phyloP scores from a whole-genome alignment of 92 coral and sea anemone species.

The Bergia sp. region DNA sequence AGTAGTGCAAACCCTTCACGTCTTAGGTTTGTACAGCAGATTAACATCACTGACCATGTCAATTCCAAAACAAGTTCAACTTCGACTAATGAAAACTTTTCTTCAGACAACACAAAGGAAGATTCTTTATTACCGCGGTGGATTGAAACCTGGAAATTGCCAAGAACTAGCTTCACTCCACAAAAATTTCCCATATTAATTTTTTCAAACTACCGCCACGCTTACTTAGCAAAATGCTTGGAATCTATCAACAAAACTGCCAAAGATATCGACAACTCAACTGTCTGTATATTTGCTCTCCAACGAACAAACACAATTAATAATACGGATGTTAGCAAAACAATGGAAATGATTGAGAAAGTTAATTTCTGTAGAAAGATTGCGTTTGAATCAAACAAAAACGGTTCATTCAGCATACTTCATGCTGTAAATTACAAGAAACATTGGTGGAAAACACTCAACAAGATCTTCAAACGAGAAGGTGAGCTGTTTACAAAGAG shows the following conservation, averaged over 20 bases:
- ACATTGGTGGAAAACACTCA: conserved; percentile 9
- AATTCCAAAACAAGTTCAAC: background rate
- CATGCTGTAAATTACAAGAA: conserved; percentile 16
- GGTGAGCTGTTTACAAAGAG: background rate
- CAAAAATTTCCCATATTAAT: conserved; percentile 17
- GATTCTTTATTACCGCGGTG: background rate
- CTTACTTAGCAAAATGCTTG: conserved; percentile 38
- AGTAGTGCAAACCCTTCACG: background rate
- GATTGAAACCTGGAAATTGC: background rate
- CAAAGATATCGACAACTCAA: conserved; percentile 43
- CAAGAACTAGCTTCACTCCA: background rate
- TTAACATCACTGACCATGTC: background rate
- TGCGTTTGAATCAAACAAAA: conserved; percentile 27
- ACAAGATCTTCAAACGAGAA: background rate
- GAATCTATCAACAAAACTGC: conserved; percentile 44
- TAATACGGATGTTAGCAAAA: conserved; percentile 10
- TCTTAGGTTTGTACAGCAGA: background rate
- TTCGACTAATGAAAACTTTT: background rate
- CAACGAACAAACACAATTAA: background rate
- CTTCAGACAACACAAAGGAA: background rate
- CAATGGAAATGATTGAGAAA: conserved; percentile 14
- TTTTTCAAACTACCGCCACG: conserved; percentile 48
- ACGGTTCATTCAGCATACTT: background rate
- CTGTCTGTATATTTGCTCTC: conserved; percentile 52
- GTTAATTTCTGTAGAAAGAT: conserved; percentile 36